phyloP scores from a whole-genome alignment of 2,113 vertebrate genomes.

The Heterotis niloticus region DNA sequence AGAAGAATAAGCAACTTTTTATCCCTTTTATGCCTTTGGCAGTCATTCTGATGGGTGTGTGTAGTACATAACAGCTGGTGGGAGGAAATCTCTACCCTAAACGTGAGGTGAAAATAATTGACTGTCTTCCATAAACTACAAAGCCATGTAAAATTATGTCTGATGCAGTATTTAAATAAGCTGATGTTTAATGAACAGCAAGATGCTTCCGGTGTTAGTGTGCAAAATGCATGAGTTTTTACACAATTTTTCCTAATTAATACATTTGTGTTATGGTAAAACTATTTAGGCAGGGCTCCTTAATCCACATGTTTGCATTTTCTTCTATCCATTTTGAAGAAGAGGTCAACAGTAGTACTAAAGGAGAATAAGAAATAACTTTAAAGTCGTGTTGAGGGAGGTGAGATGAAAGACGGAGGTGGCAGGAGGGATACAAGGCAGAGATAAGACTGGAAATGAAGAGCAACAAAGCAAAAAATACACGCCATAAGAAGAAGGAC shows the following conservation, averaged over 20 bases:
- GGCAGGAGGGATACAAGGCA: conserved; percentile 25
- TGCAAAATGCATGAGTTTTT: no score
- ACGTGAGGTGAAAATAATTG: background rate
- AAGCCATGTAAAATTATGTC: background rate
- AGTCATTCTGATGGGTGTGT: background rate
- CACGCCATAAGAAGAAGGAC: background rate
- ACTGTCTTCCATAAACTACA: background rate
- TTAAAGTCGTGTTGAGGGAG: background rate
- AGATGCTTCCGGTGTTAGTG: background rate
- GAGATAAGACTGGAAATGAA: conserved; percentile 27
- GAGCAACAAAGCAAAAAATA: background rate
- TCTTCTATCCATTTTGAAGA: background rate
- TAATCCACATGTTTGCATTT: background rate
- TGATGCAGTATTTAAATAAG: background rate
- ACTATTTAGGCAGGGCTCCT: background rate
- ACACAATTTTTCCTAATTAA: background rate
- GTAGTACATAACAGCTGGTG: conserved; percentile 3
- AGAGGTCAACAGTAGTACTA: background rate
- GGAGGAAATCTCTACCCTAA: background rate
- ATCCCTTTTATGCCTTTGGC: background rate
- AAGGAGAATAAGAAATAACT: background rate
- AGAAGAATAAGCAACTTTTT: background rate
- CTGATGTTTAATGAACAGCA: background rate
- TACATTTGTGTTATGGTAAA: background rate
- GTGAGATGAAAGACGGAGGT: conserved; percentile 31